Evolutionary conservation across 1,140 invertebrate genomes (phyloP).

Genomic region (Drosophila littoralis): DNA sequence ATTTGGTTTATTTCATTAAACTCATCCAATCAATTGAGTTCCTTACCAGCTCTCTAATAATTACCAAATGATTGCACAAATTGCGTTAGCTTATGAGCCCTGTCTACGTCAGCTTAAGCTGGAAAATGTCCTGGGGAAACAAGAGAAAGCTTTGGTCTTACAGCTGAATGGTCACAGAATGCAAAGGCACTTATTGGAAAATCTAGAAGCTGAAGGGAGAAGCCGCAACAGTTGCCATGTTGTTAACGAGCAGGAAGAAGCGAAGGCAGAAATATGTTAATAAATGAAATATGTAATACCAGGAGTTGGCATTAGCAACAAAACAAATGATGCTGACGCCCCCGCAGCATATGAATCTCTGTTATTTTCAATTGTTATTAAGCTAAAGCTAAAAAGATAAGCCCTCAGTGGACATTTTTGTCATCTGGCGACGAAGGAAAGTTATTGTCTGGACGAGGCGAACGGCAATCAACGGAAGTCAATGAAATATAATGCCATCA

Average conservation of each 20-base stretch:
- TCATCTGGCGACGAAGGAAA: slow-evolving; percentile 35
- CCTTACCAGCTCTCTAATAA: background rate
- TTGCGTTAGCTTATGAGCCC: no score
- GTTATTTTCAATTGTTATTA: slow-evolving; percentile 6
- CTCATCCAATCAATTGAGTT: slow-evolving; percentile 1
- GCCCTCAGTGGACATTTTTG: slow-evolving; percentile 25
- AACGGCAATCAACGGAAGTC: slow-evolving; percentile 11
- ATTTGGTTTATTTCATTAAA: background rate
- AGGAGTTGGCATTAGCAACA: slow-evolving; percentile 59
- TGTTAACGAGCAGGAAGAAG: background rate
- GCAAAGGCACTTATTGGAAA: slow-evolving; percentile 13
- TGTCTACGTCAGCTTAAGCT: background rate
- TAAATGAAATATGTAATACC: slow-evolving; percentile 55
- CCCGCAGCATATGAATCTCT: background rate
- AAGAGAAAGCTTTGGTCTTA: slow-evolving; percentile 7
- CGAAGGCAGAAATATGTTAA: slow-evolving; percentile 19
- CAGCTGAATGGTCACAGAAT: slow-evolving; percentile 22
- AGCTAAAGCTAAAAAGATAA: slow-evolving; percentile 3
- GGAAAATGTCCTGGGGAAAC: background rate
- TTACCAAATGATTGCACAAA: slow-evolving; percentile 9
- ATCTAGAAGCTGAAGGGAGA: background rate
- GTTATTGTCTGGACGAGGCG: slow-evolving; percentile 33
- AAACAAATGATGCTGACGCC: slow-evolving; percentile 4
- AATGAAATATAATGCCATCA: slow-evolving; percentile 46
- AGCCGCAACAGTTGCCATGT: slow-evolving; percentile 39